Conservation (phyloP, 2,888 invertebrate genomes). For the Leucophora obtusa region DNA sequence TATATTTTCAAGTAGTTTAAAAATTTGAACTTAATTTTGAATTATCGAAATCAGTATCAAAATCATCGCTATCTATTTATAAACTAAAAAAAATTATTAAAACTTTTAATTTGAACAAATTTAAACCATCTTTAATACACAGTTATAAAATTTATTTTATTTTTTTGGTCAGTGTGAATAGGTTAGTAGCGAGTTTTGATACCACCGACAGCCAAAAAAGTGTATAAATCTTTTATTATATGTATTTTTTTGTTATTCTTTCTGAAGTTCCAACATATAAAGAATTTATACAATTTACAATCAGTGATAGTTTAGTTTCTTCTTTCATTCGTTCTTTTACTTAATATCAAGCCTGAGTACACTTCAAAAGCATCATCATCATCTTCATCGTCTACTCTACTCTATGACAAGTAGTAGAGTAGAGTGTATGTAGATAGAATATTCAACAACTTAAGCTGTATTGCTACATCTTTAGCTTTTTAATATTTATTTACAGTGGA, state of each 20-base stretch:
- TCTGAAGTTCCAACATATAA: not conserved
- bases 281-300: constrained; percentile 26
- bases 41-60: constrained; percentile 4
- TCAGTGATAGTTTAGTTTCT: constrained; percentile 26
- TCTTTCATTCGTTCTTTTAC: constrained; percentile 11
- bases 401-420: not conserved
- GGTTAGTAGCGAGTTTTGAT: not conserved
- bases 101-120: too few relatives aligned
- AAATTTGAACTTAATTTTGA: constrained; percentile 4
- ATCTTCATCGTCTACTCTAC: constrained; percentile 14
- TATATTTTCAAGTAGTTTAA: too few relatives aligned
- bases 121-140: too few relatives aligned
- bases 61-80: too few relatives aligned
- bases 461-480: constrained; percentile 34
- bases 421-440: not conserved
- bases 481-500: constrained; percentile 23
- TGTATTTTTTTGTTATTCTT: not conserved
- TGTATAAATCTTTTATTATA: not conserved
- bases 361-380: constrained; percentile 49
- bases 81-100: too few relatives aligned
- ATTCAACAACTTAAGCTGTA: constrained; percentile 36
- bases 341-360: constrained; percentile 40
- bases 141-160: too few relatives aligned
- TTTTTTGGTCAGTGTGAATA: not conserved
- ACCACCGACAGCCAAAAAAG: not conserved